Evolutionary conservation across 2,888 invertebrate species (phyloP), one percentile per base, ranked within the genome.

Genomic region (Drosophila borborema): DNA sequence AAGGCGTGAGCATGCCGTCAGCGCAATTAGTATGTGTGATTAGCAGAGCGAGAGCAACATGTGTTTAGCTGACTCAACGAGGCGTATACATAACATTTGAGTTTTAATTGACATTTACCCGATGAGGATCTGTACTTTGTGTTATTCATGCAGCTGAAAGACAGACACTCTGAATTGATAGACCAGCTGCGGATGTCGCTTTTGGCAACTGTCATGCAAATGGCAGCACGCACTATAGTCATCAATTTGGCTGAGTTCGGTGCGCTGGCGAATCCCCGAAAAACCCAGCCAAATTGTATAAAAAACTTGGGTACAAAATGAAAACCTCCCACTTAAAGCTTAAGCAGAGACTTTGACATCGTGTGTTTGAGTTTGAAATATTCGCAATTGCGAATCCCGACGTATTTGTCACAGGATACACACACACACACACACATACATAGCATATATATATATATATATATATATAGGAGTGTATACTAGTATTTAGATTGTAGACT

Each of bases 341-440:
- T 79, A 79, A 82, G 73, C 82, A 81, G 73, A 64, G 56, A 68
- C 77, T 67, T 68, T 80, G 71, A 73, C 77, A 77, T 81, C 76
- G 78, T 85, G 76, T 81, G 83, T 81, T 85, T 83, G 82, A 79
- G 80, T 86, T 86, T 82, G 86, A 87, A 86, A 80, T 89, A 87
- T 90, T 87, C 79, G 90, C 89, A 89, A 86, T 87, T 90, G 90
- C 90, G 87, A 90, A 86, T 89, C 81, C 86, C 81, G 80, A 84
- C 84, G 77, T 82, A 89, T 90, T 89, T 90, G 90, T 89, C 89
- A 87, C 89, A 86, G 85, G 75, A 82, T 77, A 77, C 60, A 70
- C 43, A 56, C 59, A 77, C 60, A 61, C 28, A 71, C 10, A 64
- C 20, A 56, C 48, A 53, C 36, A 59, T 18, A 53, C 20, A 20